Evolutionary conservation across 2,113 vertebrate genomes (phyloP).

Genomic region (Marmota monax): DNA sequence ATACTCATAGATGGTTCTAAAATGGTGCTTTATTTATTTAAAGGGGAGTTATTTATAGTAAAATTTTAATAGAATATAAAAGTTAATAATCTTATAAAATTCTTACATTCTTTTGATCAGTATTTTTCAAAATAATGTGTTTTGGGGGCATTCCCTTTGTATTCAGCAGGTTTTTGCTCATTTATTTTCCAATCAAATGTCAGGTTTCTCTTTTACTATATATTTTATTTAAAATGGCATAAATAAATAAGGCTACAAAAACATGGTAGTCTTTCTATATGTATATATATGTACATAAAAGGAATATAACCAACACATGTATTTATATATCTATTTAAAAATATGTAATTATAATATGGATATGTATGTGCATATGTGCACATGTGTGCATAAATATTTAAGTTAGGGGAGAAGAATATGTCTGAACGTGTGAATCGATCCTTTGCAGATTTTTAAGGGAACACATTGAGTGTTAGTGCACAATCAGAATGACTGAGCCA

Average conservation of each 20-base stretch:
- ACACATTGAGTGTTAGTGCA: background rate
- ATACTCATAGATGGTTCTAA: slow-evolving; percentile 24
- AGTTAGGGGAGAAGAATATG: background rate
- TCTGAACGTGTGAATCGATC: background rate
- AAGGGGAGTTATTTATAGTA: slow-evolving; percentile 38
- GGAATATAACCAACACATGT: background rate
- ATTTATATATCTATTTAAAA: background rate
- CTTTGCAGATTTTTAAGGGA: slow-evolving; percentile 26
- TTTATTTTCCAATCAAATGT: slow-evolving; percentile 10
- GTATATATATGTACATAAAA: background rate
- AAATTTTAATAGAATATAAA: slow-evolving; percentile 57
- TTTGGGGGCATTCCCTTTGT: slow-evolving; percentile 14
- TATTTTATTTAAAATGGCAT: slow-evolving; percentile 39
- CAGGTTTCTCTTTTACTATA: background rate
- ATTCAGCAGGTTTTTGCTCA: slow-evolving; percentile 2
- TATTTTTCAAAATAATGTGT: slow-evolving; percentile 57
- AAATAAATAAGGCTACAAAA: background rate
- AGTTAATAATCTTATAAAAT: slow-evolving; percentile 18
- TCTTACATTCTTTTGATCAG: background rate
- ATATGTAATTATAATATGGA: background rate
- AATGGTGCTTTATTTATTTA: slow-evolving; percentile 51
- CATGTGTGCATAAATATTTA: background rate
- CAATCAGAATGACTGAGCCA: background rate
- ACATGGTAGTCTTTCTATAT: background rate
- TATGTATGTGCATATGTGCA: background rate